A percentile compares a stretch with the other conserved stretches of the same genome.
These are phyloP conservation scores for Caenorhabditis sp. DNA, from an alignment of 2,888 invertebrate genomes.

Conservation along the genomic window DNA sequence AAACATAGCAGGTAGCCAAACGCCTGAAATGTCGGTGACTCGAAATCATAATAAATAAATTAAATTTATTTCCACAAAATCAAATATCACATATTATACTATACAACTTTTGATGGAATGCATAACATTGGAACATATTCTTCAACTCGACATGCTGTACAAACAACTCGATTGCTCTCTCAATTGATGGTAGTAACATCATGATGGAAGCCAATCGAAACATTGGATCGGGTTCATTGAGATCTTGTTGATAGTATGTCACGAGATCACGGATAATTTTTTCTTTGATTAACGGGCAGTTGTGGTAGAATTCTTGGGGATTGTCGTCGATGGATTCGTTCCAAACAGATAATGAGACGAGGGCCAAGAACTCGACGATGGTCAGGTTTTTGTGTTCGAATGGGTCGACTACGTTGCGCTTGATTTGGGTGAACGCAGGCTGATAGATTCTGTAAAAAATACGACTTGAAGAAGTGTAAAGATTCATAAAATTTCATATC, in stretches of 20 bases:
- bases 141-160: not conserved
- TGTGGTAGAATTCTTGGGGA: not conserved
- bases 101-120: not conserved
- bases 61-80: too few species aligned
- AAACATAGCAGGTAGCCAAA: too few species aligned
- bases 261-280: not conserved
- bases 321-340: not conserved
- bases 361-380: not conserved
- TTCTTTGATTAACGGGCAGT: not conserved
- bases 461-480: too few species aligned
- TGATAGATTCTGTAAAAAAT: not conserved
- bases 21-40: too few species aligned
- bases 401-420: not conserved
- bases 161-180: not conserved
- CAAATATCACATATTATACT: not conserved
- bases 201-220: not conserved
- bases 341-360: not conserved
- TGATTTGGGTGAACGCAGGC: not conserved
- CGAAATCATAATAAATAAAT: too few species aligned
- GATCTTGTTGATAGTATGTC: not conserved
- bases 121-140: not conserved
- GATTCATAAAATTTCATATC: too few species aligned
- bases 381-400: not conserved
- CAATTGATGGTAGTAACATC: not conserved
- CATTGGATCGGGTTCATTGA: not conserved